Evolutionary conservation across 2,888 invertebrate species (phyloP).

Genomic region (Lissocephala sabroskyi): DNA sequence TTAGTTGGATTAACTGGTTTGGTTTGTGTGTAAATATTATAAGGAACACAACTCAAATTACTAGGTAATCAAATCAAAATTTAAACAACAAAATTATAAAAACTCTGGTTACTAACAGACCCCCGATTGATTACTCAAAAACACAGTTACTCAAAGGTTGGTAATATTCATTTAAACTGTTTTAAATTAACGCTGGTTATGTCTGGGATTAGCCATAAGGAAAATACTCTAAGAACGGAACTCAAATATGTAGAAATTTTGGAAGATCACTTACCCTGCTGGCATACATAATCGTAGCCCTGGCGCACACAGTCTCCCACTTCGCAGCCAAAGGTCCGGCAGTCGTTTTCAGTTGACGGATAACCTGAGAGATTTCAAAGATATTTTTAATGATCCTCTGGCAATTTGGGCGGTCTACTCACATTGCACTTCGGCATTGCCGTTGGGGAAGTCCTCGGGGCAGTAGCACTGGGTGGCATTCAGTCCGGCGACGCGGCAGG

Average conservation of each 20-base stretch:
- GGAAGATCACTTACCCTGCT: constrained; percentile 70
- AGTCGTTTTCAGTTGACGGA: constrained; percentile 76
- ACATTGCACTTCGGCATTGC: constrained; percentile 91
- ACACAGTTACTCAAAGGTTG: constrained; percentile 19
- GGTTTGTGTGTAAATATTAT: constrained; percentile 19
- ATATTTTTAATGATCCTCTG: background rate
- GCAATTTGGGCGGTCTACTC: constrained; percentile 71
- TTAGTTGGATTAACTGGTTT: constrained; percentile 63
- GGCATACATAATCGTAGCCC: constrained; percentile 83
- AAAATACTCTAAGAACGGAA: background rate
- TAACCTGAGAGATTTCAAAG: constrained; percentile 44
- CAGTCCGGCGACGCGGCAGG: constrained; percentile 80
- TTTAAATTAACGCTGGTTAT: constrained; percentile 36
- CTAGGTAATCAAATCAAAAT: constrained; percentile 52
- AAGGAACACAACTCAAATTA: constrained; percentile 40
- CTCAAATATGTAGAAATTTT: constrained; percentile 10
- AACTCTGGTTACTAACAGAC: constrained; percentile 51
- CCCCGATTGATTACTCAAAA: constrained; percentile 42
- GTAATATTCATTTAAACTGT: constrained; percentile 15
- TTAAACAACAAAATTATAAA: constrained; percentile 22
- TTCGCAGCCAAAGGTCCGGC: constrained; percentile 88
- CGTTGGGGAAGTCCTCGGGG: constrained; percentile 85
- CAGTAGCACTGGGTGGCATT: constrained; percentile 87
- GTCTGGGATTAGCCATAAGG: constrained; percentile 44
- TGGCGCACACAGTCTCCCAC: constrained; percentile 88